Percentiles rank a stretch among this genome's conserved stretches.
Conservation (phyloP, 35 echinoderm and acorn worm species). For the Anneissia japonica region DNA sequence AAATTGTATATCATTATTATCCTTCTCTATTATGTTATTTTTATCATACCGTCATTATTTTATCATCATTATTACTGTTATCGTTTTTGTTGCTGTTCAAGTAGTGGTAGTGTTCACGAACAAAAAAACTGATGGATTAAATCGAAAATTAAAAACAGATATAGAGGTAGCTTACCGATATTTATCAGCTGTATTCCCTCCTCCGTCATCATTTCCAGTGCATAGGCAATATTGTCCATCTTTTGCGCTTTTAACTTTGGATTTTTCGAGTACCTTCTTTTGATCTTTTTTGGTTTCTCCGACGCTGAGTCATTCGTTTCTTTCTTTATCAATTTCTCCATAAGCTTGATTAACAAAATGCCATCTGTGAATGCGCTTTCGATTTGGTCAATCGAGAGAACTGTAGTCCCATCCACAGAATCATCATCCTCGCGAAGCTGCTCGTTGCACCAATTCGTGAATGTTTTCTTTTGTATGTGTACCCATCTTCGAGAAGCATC, state of each 20-base stretch:
- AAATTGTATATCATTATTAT: too few relatives aligned
- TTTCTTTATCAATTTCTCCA: conserved; percentile 50
- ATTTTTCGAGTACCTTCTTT: conserved; percentile 60
- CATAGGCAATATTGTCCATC: conserved; percentile 71
- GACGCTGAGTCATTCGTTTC: conserved; percentile 31
- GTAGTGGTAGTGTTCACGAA: too few relatives aligned
- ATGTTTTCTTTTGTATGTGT: conserved; percentile 89
- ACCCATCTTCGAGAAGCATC: conserved; percentile 52
- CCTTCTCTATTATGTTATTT: too few relatives aligned
- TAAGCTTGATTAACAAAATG: conserved; percentile 53
- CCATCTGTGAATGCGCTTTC: conserved; percentile 68
- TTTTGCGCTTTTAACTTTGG: conserved; percentile 84
- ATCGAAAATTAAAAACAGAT: too few relatives aligned
- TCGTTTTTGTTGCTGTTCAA: too few relatives aligned
- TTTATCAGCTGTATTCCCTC: conserved; percentile 77
- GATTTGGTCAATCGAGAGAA: conserved; percentile 36
- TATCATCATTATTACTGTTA: too few relatives aligned
- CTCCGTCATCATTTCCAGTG: conserved; percentile 58
- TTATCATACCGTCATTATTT: too few relatives aligned
- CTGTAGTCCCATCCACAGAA: background rate
- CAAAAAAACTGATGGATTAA: too few relatives aligned
- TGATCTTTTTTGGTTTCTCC: conserved; percentile 21
- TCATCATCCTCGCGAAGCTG: conserved; percentile 55
- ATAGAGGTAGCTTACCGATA: conserved; percentile 80
- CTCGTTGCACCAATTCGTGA: conserved; percentile 93